Base-by-base conservation (phyloP, 2,797 vertebrate genomes). In the Salarias fasciatus region DNA sequence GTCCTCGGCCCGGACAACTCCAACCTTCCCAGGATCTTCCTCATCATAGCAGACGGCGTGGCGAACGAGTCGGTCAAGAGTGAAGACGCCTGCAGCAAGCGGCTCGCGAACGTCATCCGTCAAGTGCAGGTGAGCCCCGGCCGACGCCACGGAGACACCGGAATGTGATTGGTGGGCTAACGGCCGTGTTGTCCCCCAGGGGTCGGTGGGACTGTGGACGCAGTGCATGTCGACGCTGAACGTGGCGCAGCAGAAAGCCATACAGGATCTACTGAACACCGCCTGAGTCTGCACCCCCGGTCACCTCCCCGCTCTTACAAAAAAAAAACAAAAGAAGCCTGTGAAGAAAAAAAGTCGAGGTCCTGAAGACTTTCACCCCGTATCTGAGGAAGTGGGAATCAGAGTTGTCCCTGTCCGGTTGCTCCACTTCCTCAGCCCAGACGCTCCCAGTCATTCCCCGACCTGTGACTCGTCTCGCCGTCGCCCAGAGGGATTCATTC, bases 21-120 rank as follows among this genome's bases (percentile, higher is more conserved):
- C 52, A 99, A 98, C 80, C 94, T 99, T 62, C 98, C 98, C 41
- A 95, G 95, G 90, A 96, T 99, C 77, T 98, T 99, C 81, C 88
- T 91, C 72, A 98, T 99, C 84, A 99, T 99, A 61, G 97, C 98
- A 0, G 96, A 99, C n/a, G 96, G 97, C 2, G 94, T 98, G 24
- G 93, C 95, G 9, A 96, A 94, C 0, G 98, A 99, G 83, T 97
- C 97, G 0, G 91, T 99, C 53, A 99, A 98, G 85, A 93, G 92
- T 0, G 97, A 97, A 84, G 96, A 98, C 44, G 90, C 94, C 0
- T 99, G 97, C 92, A 97, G 94, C 91, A 96, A 97, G 81, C 90
- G 97, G 52, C 74, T 99, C 89, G 96, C 96, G 14, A 97, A 96
- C 3, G 97, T 99, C 56, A 93, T 99, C 87, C 95, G 95, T 76